Evolutionary conservation across 2,797 vertebrate species (phyloP), one percentile per base, ranked within the genome.

Genomic region (Mareca strepera): DNA sequence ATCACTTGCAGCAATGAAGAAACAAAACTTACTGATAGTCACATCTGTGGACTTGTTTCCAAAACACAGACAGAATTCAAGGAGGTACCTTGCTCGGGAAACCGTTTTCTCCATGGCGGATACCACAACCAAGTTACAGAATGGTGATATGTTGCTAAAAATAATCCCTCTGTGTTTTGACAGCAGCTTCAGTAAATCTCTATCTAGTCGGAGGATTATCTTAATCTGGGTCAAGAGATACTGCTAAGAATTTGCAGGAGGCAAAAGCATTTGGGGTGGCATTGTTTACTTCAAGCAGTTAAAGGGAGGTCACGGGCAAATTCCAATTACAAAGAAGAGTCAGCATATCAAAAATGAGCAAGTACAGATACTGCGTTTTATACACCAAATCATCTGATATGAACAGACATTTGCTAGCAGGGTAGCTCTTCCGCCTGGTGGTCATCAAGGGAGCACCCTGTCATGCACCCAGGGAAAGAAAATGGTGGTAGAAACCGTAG

Each of bases 191-290:
- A 55, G 46, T 88, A 89, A 46, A 13, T 5, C 21, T 11, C 29
- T 72, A 78, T 87, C 64, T 92, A 59, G 48, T 70, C 13, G 0
- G 5, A 41, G 56, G 81, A 77, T 67, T 89, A 55, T 53, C 43
- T 86, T 93, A 77, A 90, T 94, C 78, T 92, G 78, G 62, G 67
- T 86, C 69, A 88, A 93, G 82, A 87, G 35, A 48, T 44, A 43
- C 17, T 46, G 60, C 29, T 67, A 18, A 28, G 44, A 76, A n/a
- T 67, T 73, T 83, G 9, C 63, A 90, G 84, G 69, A 88, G 59
- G n/a, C 66, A 33, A 59, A 84, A 62, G 28, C 35, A 35, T 68
- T 66, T 60, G 46, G 17, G 33, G 17, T n/a, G 13, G 33, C 80
- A 82, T 91, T 72, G 37, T 75, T 53, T 75, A 67, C 44, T 68